Conservation (phyloP, 2,113 vertebrate species). For the Sitta europaea region DNA sequence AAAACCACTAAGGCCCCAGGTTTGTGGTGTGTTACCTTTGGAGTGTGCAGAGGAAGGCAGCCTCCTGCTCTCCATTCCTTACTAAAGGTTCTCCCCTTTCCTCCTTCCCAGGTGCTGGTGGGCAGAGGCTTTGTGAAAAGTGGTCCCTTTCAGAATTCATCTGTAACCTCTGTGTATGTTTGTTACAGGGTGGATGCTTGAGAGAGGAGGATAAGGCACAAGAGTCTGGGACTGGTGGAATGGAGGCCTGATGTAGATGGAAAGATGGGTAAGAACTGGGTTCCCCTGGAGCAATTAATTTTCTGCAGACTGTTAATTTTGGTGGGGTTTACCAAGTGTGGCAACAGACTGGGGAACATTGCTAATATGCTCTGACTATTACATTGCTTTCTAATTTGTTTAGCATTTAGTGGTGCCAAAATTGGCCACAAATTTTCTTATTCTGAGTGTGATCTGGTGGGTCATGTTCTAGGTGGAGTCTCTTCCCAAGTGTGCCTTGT, state of each 20-base stretch:
- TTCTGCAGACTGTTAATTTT: not conserved
- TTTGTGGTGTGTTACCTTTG: not conserved
- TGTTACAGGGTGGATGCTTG: conserved; percentile 46
- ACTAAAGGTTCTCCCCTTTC: not conserved
- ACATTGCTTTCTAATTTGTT: not conserved
- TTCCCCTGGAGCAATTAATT: not conserved
- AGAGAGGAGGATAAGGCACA: conserved; percentile 10
- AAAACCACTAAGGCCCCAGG: not conserved
- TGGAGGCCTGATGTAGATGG: conserved; percentile 66
- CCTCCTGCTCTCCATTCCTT: not conserved
- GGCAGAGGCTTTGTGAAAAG: not conserved
- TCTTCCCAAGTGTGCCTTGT: not conserved
- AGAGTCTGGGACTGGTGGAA: not conserved
- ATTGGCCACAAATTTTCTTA: not conserved
- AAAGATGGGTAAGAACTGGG: conserved; percentile 65
- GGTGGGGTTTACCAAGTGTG: not conserved
- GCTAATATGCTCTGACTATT: not conserved
- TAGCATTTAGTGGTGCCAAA: not conserved
- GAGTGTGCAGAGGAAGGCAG: not conserved
- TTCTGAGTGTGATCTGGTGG: not conserved
- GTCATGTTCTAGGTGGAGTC: not conserved
- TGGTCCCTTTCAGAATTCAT: not conserved
- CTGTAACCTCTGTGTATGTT: not conserved
- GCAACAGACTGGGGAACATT: too few relatives aligned
- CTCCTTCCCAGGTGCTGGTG: not conserved